Conservation (phyloP, 2,797 vertebrate genomes). For the Melanotaenia trifasciata region DNA sequence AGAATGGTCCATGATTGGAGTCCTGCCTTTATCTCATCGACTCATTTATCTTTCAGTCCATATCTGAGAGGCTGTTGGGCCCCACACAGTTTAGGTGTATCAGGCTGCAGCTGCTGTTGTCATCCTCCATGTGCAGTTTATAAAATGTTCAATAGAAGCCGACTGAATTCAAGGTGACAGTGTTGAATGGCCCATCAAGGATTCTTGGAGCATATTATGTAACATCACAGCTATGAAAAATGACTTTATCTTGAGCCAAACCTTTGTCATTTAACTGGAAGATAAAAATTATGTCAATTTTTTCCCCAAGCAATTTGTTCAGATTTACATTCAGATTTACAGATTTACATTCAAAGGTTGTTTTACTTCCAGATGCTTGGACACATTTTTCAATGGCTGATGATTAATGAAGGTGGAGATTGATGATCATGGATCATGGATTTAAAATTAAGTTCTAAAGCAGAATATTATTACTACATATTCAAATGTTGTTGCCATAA, state of each 20-base stretch:
- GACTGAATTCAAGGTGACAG: conserved; percentile 33
- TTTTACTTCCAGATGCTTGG: conserved; percentile 21
- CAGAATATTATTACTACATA: too few species aligned
- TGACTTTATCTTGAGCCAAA: neutral
- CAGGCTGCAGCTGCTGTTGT: conserved; percentile 9
- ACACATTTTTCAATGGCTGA: neutral
- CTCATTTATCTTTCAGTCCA: neutral
- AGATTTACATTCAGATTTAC: too few species aligned
- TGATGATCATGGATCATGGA: too few species aligned
- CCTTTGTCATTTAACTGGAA: neutral
- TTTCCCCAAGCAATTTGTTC: neutral
- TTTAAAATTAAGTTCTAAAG: too few species aligned
- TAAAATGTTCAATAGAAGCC: conserved; percentile 23
- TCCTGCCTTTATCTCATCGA: neutral
- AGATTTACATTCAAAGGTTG: conserved; percentile 32
- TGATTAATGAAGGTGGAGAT: too few species aligned
- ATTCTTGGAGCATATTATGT: conserved; percentile 12
- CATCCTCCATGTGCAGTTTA: conserved; percentile 35
- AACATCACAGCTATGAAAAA: conserved; percentile 23
- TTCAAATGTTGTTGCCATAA: too few species aligned
- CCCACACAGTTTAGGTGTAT: neutral
- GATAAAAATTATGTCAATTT: conserved; percentile 15
- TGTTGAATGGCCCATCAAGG: conserved; percentile 6
- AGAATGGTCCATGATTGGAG: neutral
- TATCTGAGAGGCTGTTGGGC: neutral